phyloP scores from a whole-genome alignment of 2,888 invertebrate genomes.

The Polylopha cassiicola region DNA sequence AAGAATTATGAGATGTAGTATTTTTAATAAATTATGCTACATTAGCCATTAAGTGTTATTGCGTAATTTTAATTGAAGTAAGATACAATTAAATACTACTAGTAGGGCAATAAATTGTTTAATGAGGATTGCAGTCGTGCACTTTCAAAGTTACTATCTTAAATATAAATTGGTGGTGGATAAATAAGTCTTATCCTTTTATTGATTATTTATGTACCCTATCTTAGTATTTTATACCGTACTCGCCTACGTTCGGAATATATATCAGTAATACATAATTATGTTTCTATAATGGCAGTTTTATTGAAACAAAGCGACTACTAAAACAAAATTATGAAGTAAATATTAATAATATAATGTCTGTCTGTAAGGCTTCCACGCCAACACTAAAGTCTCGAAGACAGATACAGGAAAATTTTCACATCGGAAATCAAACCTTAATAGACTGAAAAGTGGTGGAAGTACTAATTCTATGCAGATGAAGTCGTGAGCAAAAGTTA shows the following conservation, averaged over 20 bases:
- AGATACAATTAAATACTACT: slow-evolving; percentile 27
- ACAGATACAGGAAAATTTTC: too few relatives aligned
- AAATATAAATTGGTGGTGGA: slow-evolving; percentile 66
- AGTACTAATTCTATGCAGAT: too few relatives aligned
- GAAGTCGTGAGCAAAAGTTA: too few relatives aligned
- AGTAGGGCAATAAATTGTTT: slow-evolving; percentile 20
- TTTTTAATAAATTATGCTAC: slow-evolving; percentile 19
- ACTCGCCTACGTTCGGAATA: slow-evolving; percentile 34
- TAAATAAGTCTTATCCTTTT: slow-evolving; percentile 53
- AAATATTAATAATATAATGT: too few relatives aligned
- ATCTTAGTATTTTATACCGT: slow-evolving; percentile 46
- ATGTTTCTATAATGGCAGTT: too few relatives aligned
- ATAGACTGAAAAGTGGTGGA: too few relatives aligned
- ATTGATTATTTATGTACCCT: slow-evolving; percentile 46
- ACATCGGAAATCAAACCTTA: too few relatives aligned
- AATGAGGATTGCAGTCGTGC: slow-evolving; percentile 29
- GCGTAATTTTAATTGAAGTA: slow-evolving; percentile 38
- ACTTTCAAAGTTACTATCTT: slow-evolving; percentile 47
- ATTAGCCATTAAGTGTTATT: slow-evolving; percentile 58
- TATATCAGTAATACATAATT: too few relatives aligned
- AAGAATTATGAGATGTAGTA: slow-evolving; percentile 9
- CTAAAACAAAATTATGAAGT: too few relatives aligned
- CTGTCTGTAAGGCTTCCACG: too few relatives aligned
- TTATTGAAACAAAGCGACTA: too few relatives aligned
- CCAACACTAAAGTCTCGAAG: too few relatives aligned